phyloP scores from a whole-genome alignment of 2,113 vertebrate species.

The Ploceus nigricollis region DNA sequence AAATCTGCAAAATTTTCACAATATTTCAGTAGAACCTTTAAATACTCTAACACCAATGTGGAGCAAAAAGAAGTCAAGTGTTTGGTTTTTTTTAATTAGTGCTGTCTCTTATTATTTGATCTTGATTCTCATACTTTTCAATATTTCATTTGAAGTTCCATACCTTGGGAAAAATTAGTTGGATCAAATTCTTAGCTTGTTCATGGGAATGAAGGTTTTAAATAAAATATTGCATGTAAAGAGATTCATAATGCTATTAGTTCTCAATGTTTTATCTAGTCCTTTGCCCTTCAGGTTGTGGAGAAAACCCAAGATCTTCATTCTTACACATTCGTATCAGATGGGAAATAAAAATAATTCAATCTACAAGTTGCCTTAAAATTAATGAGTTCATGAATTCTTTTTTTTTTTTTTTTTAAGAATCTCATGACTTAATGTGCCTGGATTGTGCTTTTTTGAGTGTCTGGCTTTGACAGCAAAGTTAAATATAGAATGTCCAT shows the following conservation, averaged over 20 bases:
- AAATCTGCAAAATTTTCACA: neutral
- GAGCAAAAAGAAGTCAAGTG: fast-evolving
- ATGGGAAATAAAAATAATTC: neutral
- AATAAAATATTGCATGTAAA: neutral
- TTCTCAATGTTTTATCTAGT: neutral
- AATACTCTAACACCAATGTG: neutral
- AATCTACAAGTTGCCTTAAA: neutral
- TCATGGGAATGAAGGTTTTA: neutral
- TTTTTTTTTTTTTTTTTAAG: neutral
- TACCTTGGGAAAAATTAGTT: neutral
- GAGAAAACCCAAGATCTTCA: neutral
- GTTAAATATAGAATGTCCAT: neutral
- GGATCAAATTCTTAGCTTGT: neutral
- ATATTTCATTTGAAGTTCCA: neutral
- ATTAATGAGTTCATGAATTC: neutral
- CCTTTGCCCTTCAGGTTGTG: neutral
- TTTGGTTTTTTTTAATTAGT: fast-evolving
- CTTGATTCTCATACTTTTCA: neutral
- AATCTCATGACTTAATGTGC: neutral
- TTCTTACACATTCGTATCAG: neutral
- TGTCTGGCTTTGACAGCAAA: neutral
- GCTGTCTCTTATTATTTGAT: neutral
- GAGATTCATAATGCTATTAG: neutral
- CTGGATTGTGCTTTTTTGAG: neutral
- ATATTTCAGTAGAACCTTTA: neutral